Conservation (phyloP, 2,888 invertebrate species). For the Acleris cristana region DNA sequence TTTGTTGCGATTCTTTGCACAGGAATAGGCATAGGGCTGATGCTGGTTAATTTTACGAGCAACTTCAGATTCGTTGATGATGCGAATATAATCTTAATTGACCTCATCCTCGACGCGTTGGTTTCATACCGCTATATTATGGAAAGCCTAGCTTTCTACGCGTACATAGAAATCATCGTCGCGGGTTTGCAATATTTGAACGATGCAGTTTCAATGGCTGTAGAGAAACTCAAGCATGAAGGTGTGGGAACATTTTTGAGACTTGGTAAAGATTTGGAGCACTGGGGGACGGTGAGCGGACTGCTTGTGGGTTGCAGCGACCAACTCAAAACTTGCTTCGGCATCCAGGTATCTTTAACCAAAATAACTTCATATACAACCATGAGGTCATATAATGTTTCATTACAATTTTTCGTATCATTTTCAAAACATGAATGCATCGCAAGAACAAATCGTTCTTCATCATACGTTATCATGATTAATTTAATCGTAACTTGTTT, state of each 20-base stretch:
- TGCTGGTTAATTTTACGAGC: too few relatives aligned
- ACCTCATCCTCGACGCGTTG: too few relatives aligned
- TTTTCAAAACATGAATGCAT: too few relatives aligned
- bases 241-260: neutral
- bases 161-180: neutral
- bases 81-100: too few relatives aligned
- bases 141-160: neutral
- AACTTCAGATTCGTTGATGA: accelerated
- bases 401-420: too few relatives aligned
- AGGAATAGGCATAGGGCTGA: too few relatives aligned
- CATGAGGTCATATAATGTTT: too few relatives aligned
- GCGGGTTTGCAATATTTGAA: neutral
- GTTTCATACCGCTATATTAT: neutral
- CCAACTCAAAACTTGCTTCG: neutral
- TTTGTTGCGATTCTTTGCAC: too few relatives aligned
- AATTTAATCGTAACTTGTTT: neutral
- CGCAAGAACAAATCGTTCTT: too few relatives aligned
- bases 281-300: neutral
- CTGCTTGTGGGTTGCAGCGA: neutral
- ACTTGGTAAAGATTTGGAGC: neutral
- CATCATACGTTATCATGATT: too few relatives aligned
- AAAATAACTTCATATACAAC: neutral
- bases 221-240: neutral
- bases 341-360: neutral
- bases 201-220: neutral